phyloP scores from a whole-genome alignment of 2,113 vertebrate species.

The Indicator indicator region DNA sequence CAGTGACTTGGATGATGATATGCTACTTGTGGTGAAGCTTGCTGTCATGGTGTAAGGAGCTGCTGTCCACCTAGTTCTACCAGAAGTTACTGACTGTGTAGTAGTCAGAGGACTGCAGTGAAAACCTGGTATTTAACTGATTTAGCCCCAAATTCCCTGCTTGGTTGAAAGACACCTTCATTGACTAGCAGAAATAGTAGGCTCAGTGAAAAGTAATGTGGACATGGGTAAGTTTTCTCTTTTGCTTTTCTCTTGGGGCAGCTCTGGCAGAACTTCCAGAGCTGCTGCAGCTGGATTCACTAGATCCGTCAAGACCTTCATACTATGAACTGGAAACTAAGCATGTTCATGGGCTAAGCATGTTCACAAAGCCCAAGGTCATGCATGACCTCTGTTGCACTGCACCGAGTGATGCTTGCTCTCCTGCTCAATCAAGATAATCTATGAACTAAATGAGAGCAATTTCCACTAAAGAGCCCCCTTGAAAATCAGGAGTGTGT shows the following conservation, averaged over 20 bases:
- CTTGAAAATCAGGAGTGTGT: background rate
- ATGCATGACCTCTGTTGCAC: background rate
- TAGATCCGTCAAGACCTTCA: background rate
- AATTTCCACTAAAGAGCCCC: slow-evolving; percentile 68
- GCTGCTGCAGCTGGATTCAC: background rate
- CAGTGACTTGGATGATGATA: background rate
- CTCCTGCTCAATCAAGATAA: slow-evolving; percentile 42
- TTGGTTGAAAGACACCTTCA: background rate
- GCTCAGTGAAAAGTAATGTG: background rate
- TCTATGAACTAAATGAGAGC: slow-evolving; percentile 24
- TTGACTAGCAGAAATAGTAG: background rate
- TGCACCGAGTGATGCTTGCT: slow-evolving; percentile 42
- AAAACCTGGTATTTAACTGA: background rate
- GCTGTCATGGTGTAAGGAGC: background rate
- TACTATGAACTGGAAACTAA: background rate
- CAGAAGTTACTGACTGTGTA: background rate
- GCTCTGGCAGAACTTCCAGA: background rate
- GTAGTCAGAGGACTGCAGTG: background rate
- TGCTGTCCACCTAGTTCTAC: background rate
- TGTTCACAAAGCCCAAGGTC: background rate
- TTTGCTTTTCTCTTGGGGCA: background rate
- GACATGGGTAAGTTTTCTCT: background rate
- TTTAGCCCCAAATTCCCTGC: background rate
- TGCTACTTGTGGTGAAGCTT: background rate
- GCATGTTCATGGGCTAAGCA: background rate